A percentile compares a stretch with the other conserved stretches of the same genome.
These are phyloP conservation scores for Lucifuga dentata DNA, from an alignment of 2,113 vertebrate species.

Conservation along the genomic window DNA sequence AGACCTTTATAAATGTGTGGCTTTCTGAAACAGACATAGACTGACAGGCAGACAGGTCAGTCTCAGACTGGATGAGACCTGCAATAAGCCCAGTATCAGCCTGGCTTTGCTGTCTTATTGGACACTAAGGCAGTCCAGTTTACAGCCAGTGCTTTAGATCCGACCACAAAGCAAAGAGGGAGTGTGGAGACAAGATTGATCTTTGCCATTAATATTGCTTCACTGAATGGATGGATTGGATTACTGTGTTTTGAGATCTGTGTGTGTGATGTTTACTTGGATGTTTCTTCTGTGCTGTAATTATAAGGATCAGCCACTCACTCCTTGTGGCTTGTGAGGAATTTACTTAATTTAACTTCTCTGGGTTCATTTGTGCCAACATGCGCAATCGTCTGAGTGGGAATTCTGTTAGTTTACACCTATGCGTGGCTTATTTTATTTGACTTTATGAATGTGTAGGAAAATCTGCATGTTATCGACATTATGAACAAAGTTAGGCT, in stretches of 20 bases:
- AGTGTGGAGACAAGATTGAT: conserved; percentile 53
- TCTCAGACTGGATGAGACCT: conserved; percentile 64
- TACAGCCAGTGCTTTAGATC: conserved; percentile 46
- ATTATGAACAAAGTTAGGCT: conserved; percentile 38
- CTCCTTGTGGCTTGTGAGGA: conserved; percentile 8
- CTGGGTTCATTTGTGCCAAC: conserved; percentile 27
- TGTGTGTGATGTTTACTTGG: conserved; percentile 43
- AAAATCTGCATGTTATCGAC: conserved; percentile 20
- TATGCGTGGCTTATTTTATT: conserved; percentile 22
- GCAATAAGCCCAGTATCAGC: conserved; percentile 69
- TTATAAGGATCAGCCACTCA: conserved; percentile 37
- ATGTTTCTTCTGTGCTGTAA: conserved; percentile 34
- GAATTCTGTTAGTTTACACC: conserved; percentile 23
- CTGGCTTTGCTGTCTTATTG: conserved; percentile 75
- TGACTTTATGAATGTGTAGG: conserved; percentile 40
- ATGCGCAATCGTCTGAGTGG: not conserved
- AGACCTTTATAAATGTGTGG: conserved; percentile 73
- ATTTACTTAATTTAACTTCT: conserved; percentile 23
- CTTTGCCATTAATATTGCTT: conserved; percentile 52
- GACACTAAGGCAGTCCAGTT: conserved; percentile 62
- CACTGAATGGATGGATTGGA: conserved; percentile 48
- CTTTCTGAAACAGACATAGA: conserved; percentile 40
- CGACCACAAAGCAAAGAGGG: conserved; percentile 23
- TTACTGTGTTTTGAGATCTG: conserved; percentile 54
- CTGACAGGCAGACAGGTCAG: conserved; percentile 48